A percentile compares a stretch with the other conserved stretches of the same genome.
Evolutionary conservation across 2,113 vertebrate genomes (phyloP).

Genomic region (Coptodon bakossiorum): DNA sequence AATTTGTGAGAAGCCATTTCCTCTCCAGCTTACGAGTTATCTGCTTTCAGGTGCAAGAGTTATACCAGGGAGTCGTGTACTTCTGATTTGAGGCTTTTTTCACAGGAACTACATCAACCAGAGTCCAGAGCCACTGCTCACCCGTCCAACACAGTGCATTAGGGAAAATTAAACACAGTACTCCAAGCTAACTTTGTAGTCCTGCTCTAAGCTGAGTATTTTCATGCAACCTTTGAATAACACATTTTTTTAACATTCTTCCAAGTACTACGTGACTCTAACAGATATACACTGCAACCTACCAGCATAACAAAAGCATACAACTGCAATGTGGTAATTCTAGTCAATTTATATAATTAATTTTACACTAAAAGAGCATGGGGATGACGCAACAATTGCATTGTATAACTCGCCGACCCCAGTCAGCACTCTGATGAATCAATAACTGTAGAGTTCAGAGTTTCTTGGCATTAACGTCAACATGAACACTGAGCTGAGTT

Average conservation of each 20-base stretch:
- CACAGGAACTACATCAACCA: neutral
- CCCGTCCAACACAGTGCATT: neutral
- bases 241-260: neutral
- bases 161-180: neutral
- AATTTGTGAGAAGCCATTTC: neutral
- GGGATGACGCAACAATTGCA: neutral
- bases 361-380: neutral
- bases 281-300: neutral
- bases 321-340: neutral
- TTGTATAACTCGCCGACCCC: fast-evolving
- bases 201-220: neutral
- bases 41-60: neutral
- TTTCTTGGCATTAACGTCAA: neutral
- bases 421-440: neutral
- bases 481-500: neutral
- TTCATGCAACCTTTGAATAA: neutral
- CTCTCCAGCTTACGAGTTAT: neutral
- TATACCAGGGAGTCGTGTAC: neutral
- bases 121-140: neutral
- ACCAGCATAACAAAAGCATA: neutral
- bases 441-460: neutral
- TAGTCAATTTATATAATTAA: neutral
- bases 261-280: neutral
- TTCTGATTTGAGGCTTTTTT: neutral
- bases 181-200: neutral